Conservation (phyloP, 2,888 invertebrate species). For the Drosophila lutescens region DNA sequence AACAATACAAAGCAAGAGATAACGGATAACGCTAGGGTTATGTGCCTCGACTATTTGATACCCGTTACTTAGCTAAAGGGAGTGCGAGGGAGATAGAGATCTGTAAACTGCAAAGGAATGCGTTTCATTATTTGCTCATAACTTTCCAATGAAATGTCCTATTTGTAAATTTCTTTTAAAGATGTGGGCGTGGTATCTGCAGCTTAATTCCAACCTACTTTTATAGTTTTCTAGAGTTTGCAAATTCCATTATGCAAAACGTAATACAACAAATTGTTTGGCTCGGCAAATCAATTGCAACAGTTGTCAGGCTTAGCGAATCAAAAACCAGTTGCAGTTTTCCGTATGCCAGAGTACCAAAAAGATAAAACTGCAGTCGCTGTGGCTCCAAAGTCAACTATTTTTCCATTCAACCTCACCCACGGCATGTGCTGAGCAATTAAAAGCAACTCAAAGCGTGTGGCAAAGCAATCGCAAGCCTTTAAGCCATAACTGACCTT, state of each 20-base stretch:
- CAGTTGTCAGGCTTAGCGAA: constrained; percentile 45
- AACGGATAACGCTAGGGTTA: too few relatives aligned
- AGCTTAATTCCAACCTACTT: too few relatives aligned
- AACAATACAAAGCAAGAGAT: too few relatives aligned
- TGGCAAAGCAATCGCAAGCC: constrained; percentile 55
- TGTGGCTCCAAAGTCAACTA: background rate
- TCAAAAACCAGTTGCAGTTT: constrained; percentile 55
- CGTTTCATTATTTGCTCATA: too few relatives aligned
- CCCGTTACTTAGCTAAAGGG: too few relatives aligned
- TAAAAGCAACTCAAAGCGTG: constrained; percentile 58
- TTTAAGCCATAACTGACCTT: constrained; percentile 70
- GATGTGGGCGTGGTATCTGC: too few relatives aligned
- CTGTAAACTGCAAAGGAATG: too few relatives aligned
- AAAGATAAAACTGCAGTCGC: constrained; percentile 28
- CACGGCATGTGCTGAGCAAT: constrained; percentile 46
- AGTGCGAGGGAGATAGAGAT: too few relatives aligned
- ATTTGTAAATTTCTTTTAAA: too few relatives aligned
- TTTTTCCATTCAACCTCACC: constrained; percentile 27
- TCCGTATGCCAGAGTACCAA: constrained; percentile 21
- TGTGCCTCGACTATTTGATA: too few relatives aligned
- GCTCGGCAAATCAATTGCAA: constrained; percentile 35
- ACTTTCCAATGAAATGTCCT: too few relatives aligned
- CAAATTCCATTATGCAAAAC: background rate
- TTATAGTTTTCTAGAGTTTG: too few relatives aligned
- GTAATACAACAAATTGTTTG: background rate